Conservation (phyloP, 2,888 invertebrate species). For the Acronicta aceris region DNA sequence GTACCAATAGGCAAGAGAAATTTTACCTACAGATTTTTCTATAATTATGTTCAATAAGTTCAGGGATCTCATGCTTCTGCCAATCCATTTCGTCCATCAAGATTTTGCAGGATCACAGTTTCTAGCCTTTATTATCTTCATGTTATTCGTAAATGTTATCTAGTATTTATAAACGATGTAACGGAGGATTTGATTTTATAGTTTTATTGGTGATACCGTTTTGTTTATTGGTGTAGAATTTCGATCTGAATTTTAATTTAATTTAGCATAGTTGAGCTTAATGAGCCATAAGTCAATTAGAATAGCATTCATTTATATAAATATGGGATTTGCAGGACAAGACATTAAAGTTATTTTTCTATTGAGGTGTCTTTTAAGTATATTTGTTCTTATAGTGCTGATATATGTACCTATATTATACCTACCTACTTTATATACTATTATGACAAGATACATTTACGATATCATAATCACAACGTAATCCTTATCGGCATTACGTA, state of each 20-base stretch:
- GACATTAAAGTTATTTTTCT: not conserved
- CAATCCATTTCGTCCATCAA: not conserved
- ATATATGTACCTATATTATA: too few species aligned
- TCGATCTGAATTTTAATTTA: slow-evolving; percentile 22
- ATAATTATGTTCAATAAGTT: too few species aligned
- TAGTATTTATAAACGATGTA: slow-evolving; percentile 3
- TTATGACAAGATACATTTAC: too few species aligned
- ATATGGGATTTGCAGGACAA: not conserved
- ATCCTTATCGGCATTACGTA: too few species aligned
- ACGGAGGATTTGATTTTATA: slow-evolving; percentile 15
- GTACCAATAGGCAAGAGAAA: too few species aligned
- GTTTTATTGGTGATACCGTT: slow-evolving; percentile 51
- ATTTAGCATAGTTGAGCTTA: slow-evolving; percentile 1
- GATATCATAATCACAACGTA: too few species aligned
- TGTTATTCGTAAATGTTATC: not conserved
- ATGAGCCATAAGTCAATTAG: not conserved
- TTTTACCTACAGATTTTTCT: too few species aligned
- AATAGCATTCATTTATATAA: not conserved
- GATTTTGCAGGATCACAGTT: not conserved
- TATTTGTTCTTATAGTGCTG: too few species aligned
- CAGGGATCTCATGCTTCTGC: not conserved
- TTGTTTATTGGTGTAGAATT: slow-evolving; percentile 23
- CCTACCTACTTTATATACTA: too few species aligned
- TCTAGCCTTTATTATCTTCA: not conserved
- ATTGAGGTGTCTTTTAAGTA: not conserved